These are phyloP conservation scores for Dendrolimus punctatus DNA, from an alignment of 1,140 invertebrate genomes.

Conservation along the genomic window DNA sequence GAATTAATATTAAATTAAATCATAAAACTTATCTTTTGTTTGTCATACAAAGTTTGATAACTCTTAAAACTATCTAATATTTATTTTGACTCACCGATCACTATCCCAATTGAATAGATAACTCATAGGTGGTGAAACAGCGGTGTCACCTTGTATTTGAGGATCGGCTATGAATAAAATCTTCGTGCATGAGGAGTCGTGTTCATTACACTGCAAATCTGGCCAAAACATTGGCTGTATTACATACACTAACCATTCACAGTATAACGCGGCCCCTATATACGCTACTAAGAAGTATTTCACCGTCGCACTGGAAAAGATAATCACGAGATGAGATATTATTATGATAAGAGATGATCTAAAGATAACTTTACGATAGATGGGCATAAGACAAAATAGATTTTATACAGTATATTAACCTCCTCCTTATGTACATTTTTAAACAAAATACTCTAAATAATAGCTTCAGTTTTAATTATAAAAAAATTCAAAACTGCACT, in stretches of 20 bases:
- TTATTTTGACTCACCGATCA: conserved; percentile 77
- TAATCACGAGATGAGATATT: neutral
- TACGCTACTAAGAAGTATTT: conserved; percentile 45
- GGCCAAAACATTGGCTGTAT: conserved; percentile 74
- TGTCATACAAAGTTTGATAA: neutral
- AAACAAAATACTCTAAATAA: no score
- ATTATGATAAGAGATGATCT: neutral
- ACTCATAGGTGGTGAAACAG: conserved; percentile 75
- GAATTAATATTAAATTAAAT: no score
- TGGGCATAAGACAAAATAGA: no score
- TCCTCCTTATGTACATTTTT: no score
- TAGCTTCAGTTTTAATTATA: no score
- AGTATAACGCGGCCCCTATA: conserved; percentile 63
- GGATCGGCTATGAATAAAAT: conserved; percentile 93
- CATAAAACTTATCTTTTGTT: no score
- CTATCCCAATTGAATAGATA: conserved; percentile 82
- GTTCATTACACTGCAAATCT: conserved; percentile 59
- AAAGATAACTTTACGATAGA: no score
- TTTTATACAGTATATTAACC: no score
- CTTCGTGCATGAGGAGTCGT: conserved; percentile 74
- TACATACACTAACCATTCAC: conserved; percentile 73
- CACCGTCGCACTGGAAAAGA: conserved; percentile 36
- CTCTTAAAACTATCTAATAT: neutral
- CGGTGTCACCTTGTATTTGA: conserved; percentile 86
- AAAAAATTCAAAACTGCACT: no score